Conservation (phyloP, 2,888 invertebrate species). For the Cheilosia vulpina region DNA sequence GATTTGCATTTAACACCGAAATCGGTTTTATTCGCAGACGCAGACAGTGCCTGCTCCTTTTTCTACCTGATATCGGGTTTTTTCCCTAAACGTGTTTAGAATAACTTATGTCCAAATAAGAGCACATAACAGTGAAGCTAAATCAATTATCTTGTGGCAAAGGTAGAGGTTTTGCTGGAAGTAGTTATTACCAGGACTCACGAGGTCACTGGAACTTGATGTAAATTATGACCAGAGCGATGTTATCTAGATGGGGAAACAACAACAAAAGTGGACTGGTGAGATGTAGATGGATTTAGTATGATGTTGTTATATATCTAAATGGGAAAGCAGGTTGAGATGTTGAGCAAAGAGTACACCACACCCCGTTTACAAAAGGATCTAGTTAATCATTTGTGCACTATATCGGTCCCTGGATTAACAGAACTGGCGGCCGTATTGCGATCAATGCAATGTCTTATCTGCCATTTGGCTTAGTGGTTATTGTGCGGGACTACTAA, state of each 20-base stretch:
- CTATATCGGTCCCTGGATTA: too few species aligned
- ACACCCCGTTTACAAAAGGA: too few species aligned
- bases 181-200: conserved; percentile 9
- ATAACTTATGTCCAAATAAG: conserved; percentile 15
- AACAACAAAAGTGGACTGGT: background rate
- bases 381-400: too few species aligned
- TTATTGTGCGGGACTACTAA: too few species aligned
- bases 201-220: conserved; percentile 42
- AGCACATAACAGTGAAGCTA: conserved; percentile 42
- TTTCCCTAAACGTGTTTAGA: conserved; percentile 43
- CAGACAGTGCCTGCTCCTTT: conserved; percentile 17
- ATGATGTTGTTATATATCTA: too few species aligned
- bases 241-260: conserved; percentile 15
- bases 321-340: too few species aligned
- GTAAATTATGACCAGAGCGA: conserved; percentile 47
- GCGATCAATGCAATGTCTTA: too few species aligned
- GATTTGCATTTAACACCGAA: conserved; percentile 68
- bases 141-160: conserved; percentile 50
- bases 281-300: too few species aligned
- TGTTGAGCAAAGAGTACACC: too few species aligned
- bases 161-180: background rate
- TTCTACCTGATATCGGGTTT: conserved; percentile 16
- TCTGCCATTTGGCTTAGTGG: too few species aligned
- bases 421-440: too few species aligned
- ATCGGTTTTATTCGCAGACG: conserved; percentile 39